Conservation (phyloP, 23 tunicate species). For the Styela clava region DNA sequence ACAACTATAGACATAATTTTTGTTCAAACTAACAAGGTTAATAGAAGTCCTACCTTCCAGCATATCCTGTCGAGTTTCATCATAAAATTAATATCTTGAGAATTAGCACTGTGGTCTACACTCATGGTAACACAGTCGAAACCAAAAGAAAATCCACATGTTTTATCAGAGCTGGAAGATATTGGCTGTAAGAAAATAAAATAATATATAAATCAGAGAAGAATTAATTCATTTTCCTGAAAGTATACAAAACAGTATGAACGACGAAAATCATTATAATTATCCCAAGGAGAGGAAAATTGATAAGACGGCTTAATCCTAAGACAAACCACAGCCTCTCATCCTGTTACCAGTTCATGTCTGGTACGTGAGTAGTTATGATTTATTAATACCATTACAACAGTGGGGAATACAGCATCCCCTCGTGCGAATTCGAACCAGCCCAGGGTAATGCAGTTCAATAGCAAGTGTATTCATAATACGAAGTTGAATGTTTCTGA, state of each 20-base stretch:
- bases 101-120: constrained; percentile 75
- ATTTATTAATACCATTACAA: not conserved
- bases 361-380: not conserved
- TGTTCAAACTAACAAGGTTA: not conserved
- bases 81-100: constrained; percentile 83
- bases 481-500: too few species aligned
- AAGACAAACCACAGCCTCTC: too few species aligned
- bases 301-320: too few species aligned
- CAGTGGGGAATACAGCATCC: too few species aligned
- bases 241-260: too few species aligned
- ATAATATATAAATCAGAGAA: not conserved
- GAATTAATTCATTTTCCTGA: too few species aligned
- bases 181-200: not conserved
- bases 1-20: too few species aligned
- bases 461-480: too few species aligned
- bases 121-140: constrained; percentile 30
- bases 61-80: constrained; percentile 56
- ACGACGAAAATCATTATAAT: not conserved
- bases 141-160: constrained; percentile 28
- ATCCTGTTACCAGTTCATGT: too few species aligned
- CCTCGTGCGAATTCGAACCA: too few species aligned
- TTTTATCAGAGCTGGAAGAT: not conserved
- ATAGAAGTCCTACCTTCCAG: constrained; percentile 40
- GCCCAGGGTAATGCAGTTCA: too few species aligned
- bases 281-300: too few species aligned